phyloP scores from a whole-genome alignment of 2,113 vertebrate species.

The Bubo scandiacus region DNA sequence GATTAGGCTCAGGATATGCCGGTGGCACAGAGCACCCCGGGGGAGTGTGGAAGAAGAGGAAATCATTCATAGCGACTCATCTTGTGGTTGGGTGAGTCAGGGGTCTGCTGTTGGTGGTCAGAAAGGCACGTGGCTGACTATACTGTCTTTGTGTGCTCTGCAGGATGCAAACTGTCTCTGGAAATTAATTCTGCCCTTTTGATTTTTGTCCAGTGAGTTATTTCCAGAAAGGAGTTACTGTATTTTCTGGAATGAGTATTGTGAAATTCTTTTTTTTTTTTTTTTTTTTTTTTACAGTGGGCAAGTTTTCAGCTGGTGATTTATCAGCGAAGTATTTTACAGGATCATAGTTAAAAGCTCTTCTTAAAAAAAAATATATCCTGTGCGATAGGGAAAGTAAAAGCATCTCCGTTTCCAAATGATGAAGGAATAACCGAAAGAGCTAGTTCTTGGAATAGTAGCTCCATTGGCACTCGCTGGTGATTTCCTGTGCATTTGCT shows the following conservation, averaged over 20 bases:
- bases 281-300: slow-evolving; percentile 55
- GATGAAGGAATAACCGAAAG: slow-evolving; percentile 50
- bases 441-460: slow-evolving; percentile 68
- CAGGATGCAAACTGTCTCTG: slow-evolving; percentile 50
- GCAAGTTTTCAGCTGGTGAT: slow-evolving; percentile 74
- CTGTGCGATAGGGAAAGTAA: slow-evolving; percentile 63
- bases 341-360: slow-evolving; percentile 65
- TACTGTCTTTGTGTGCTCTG: slow-evolving; percentile 52
- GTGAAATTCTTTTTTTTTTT: slow-evolving; percentile 59
- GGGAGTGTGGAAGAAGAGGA: slow-evolving; percentile 56
- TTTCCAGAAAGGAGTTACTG: slow-evolving; percentile 79
- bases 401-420: slow-evolving; percentile 31
- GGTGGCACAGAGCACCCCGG: not conserved
- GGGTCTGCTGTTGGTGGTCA: slow-evolving; percentile 63
- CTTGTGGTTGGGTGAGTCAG: slow-evolving; percentile 70
- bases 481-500: slow-evolving; percentile 70
- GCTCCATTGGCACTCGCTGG: slow-evolving; percentile 53
- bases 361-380: not conserved
- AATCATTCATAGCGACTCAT: slow-evolving; percentile 66
- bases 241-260: slow-evolving; percentile 77
- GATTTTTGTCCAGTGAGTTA: slow-evolving; percentile 72
- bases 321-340: slow-evolving; percentile 71
- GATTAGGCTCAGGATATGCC: slow-evolving; percentile 41
- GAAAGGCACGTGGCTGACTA: slow-evolving; percentile 63
- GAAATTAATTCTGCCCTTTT: slow-evolving; percentile 20